phyloP scores from a whole-genome alignment of 2,113 vertebrate genomes.

The Glaucomys volans region DNA sequence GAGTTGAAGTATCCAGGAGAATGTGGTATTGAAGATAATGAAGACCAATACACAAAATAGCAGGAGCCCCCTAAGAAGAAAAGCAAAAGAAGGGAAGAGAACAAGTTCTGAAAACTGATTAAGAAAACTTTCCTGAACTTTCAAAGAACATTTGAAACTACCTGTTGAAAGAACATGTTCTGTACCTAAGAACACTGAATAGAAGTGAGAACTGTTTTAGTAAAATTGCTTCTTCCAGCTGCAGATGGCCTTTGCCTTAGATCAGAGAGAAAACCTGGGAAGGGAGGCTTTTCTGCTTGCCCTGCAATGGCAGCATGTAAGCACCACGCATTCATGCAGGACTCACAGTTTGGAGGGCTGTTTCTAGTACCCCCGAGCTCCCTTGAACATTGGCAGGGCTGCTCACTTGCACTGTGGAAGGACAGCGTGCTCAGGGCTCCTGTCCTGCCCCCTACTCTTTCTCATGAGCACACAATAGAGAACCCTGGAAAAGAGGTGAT shows the following conservation, averaged over 20 bases:
- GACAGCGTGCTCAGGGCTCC: neutral
- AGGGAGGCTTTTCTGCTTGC: neutral
- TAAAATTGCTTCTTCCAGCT: neutral
- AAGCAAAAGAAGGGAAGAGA: neutral
- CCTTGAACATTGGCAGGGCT: neutral
- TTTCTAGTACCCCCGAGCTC: neutral
- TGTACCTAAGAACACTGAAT: neutral
- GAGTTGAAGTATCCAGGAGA: neutral
- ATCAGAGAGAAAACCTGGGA: neutral
- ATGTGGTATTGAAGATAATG: neutral
- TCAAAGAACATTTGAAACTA: neutral
- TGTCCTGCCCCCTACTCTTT: neutral
- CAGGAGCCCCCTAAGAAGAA: neutral
- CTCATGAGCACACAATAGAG: neutral
- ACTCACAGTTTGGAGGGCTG: neutral
- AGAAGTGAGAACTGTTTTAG: neutral
- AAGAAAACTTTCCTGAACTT: constrained; percentile 10
- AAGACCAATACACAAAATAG: neutral
- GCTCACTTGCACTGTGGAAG: neutral
- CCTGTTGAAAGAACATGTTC: neutral
- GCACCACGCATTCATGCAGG: neutral
- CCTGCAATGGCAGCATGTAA: neutral
- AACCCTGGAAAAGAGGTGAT: neutral
- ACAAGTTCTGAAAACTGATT: constrained; percentile 4
- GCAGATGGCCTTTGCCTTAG: neutral